Evolutionary conservation across 2,888 invertebrate species (phyloP), one percentile per base, ranked within the genome.

Genomic region (Arge pagana): DNA sequence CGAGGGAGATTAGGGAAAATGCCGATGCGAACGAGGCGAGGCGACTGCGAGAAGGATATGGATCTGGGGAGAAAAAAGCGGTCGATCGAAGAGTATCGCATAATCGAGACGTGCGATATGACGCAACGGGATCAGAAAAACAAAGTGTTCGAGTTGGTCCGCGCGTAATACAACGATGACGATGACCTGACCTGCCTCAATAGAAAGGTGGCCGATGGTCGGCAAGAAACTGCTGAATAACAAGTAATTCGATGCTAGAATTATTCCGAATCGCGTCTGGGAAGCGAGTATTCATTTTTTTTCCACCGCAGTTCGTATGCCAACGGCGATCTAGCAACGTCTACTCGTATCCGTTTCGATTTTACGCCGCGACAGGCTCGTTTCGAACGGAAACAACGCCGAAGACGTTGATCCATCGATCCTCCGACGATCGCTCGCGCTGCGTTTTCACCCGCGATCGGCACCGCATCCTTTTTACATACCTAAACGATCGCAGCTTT

Each of bases 151-250:
- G n/a, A n/a, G n/a, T n/a, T n/a, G n/a, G 37, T 37, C 21, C 37
- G n/a, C 28, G 28, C 28, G 4, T 10, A 26, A 26, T 3, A 3
- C n/a, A 26, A 26, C 8, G n/a, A 26, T 26, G n/a, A n/a, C 55
- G 61, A 62, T 64, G 68, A 71, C 70, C 71, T 66, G 71, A 73
- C 71, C 73, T 71, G 63, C 63, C 71, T 69, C 70, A 72, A 73
- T 61, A 11, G 54, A 58, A 65, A 63, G 65, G 61, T 60, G 58
- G 55, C 61, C 50, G 57, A 36, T 7, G 13, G 33, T 30, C n/a
- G 5, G 50, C 63, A 63, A 62, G 62, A 62, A 64, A 60, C 63
- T 56, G 60, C 52, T 60, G 68, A 58, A 65, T 65, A 62, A 65
- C 64, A 61, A 66, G 59, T 58, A 64, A 69, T 66, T 66, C 63